Evolutionary conservation across 1,140 invertebrate species (phyloP).

Genomic region (Drosophila ananassae): DNA sequence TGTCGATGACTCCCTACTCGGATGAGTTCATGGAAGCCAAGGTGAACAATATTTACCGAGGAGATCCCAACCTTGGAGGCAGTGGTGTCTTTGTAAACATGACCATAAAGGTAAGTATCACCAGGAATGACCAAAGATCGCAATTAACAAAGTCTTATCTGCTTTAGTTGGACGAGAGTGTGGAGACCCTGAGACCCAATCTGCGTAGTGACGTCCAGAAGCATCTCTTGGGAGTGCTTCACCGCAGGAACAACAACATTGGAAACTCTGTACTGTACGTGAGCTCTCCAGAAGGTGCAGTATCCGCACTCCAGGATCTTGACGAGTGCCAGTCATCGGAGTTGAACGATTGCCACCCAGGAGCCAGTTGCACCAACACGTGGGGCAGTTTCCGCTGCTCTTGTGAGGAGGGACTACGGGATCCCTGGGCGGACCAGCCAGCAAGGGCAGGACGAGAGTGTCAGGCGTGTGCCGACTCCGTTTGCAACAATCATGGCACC

Average conservation of each 20-base stretch:
- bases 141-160: not conserved
- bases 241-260: constrained; percentile 92
- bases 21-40: constrained; percentile 92
- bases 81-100: constrained; percentile 92
- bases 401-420: constrained; percentile 92
- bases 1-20: constrained; percentile 95
- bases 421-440: constrained; percentile 87
- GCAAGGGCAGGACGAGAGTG: constrained; percentile 90
- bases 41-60: constrained; percentile 92
- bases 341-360: constrained; percentile 95
- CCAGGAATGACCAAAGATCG: not conserved
- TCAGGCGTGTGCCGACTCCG: constrained; percentile 89
- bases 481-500: constrained; percentile 93
- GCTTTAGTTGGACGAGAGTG: constrained; percentile 86
- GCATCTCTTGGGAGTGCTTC: constrained; percentile 93
- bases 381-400: constrained; percentile 95
- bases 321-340: constrained; percentile 94
- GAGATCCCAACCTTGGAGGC: constrained; percentile 87
- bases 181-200: constrained; percentile 88
- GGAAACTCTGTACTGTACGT: constrained; percentile 93
- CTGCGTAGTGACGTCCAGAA: constrained; percentile 91
- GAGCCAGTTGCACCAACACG: constrained; percentile 93
- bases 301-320: constrained; percentile 91
- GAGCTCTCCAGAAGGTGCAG: constrained; percentile 90
- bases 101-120: constrained; percentile 87